Evolutionary conservation across 2,888 invertebrate genomes (phyloP).

Genomic region (Dascillus cervinus): DNA sequence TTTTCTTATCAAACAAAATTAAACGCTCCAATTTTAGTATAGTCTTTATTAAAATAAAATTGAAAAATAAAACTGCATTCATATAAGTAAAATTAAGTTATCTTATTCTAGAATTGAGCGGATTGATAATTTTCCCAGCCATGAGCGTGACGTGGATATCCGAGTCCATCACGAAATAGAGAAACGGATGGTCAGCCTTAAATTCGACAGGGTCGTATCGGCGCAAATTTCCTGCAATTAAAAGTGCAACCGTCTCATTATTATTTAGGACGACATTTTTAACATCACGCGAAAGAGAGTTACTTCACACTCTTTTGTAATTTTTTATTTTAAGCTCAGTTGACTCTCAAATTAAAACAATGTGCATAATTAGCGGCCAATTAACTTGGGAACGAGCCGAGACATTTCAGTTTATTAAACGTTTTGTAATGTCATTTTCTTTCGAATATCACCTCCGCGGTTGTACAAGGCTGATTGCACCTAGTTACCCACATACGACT

Average conservation of each 20-base stretch:
- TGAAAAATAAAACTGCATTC: too few relatives aligned
- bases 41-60: too few relatives aligned
- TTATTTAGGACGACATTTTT: slow-evolving; percentile 2
- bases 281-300: too few relatives aligned
- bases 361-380: slow-evolving; percentile 23
- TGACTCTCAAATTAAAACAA: slow-evolving; percentile 18
- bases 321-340: slow-evolving; percentile 10
- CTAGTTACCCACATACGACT: too few relatives aligned
- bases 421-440: slow-evolving; percentile 19
- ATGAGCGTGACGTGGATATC: slow-evolving; percentile 72
- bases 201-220: slow-evolving; percentile 56
- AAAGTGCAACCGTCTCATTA: slow-evolving; percentile 4
- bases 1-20: too few relatives aligned
- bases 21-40: too few relatives aligned
- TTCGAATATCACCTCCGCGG: too few relatives aligned
- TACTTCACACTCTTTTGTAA: too few relatives aligned
- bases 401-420: slow-evolving; percentile 22
- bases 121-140: slow-evolving; percentile 77
- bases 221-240: slow-evolving; percentile 40
- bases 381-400: slow-evolving; percentile 22
- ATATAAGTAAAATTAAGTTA: too few relatives aligned
- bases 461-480: slow-evolving; percentile 12
- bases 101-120: slow-evolving; percentile 72
- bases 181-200: slow-evolving; percentile 73
- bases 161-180: slow-evolving; percentile 78